phyloP scores from a whole-genome alignment of 1,140 invertebrate species.

The Hirudo medicinalis region DNA sequence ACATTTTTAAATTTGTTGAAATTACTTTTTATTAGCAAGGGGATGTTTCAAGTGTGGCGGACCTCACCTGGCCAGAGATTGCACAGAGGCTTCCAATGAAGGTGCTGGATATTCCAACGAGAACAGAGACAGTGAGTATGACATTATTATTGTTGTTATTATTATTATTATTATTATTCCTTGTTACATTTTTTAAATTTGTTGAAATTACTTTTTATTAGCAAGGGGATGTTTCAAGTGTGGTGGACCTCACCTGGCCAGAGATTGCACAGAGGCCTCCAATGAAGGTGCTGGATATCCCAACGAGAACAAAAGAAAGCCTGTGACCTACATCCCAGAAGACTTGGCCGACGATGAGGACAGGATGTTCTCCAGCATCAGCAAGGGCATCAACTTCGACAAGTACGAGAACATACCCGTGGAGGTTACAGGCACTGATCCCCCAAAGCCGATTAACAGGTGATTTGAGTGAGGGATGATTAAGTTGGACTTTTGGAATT shows the following conservation, averaged over 20 bases:
- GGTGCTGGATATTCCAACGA: constrained; percentile 3
- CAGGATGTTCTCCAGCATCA: constrained; percentile 58
- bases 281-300: not conserved
- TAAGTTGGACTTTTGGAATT: not conserved
- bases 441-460: constrained; percentile 38
- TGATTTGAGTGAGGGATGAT: not conserved
- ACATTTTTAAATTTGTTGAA: too few relatives aligned
- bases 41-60: constrained; percentile 31
- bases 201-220: constrained; percentile 11
- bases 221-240: constrained; percentile 6
- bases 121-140: not conserved
- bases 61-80: constrained; percentile 31
- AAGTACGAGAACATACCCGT: constrained; percentile 71
- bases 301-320: constrained; percentile 10
- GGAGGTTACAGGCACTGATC: constrained; percentile 56
- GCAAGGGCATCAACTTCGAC: constrained; percentile 72
- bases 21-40: not conserved
- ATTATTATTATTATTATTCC: not conserved
- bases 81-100: constrained; percentile 25
- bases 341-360: constrained; percentile 50
- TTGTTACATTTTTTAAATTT: constrained; percentile 10
- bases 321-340: constrained; percentile 56
- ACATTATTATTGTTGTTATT: not conserved
- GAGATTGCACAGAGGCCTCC: not conserved
- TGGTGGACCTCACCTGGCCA: not conserved